Evolutionary conservation across 2,113 vertebrate genomes (phyloP).

Genomic region (Phodopus roborovskii): DNA sequence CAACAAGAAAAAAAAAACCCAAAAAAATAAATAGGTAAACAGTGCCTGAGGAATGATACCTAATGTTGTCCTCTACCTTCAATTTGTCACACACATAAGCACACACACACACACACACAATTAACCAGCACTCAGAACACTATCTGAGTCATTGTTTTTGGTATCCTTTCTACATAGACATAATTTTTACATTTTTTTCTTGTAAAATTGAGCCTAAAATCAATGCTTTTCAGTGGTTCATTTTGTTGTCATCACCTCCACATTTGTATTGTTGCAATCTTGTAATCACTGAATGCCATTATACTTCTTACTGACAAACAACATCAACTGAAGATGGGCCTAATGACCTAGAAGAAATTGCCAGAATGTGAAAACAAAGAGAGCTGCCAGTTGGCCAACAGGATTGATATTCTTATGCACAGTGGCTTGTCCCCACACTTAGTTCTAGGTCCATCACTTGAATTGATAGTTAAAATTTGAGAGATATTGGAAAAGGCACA

Average conservation of each 20-base stretch:
- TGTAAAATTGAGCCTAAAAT: constrained; percentile 61
- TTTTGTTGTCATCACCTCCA: neutral
- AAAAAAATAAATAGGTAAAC: neutral
- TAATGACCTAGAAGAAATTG: constrained; percentile 87
- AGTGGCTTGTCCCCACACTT: constrained; percentile 73
- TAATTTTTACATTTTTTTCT: neutral
- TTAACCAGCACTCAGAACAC: neutral
- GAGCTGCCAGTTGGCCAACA: constrained; percentile 81
- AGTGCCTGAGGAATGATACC: neutral
- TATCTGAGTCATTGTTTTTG: neutral
- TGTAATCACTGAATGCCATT: constrained; percentile 79
- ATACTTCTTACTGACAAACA: constrained; percentile 81
- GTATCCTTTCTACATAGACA: neutral
- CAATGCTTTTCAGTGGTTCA: constrained; percentile 47
- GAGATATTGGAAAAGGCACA: constrained; percentile 70
- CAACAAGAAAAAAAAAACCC: no score
- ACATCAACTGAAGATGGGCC: constrained; percentile 80
- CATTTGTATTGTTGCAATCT: constrained; percentile 32
- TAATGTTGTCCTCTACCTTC: neutral
- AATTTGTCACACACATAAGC: neutral
- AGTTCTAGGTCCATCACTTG: constrained; percentile 79
- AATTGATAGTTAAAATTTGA: constrained; percentile 82
- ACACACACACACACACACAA: neutral
- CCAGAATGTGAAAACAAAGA: constrained; percentile 84
- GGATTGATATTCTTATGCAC: constrained; percentile 81